These are phyloP conservation scores for Trinorchestia longiramus DNA, from an alignment of 1,140 invertebrate species.

Conservation along the genomic window DNA sequence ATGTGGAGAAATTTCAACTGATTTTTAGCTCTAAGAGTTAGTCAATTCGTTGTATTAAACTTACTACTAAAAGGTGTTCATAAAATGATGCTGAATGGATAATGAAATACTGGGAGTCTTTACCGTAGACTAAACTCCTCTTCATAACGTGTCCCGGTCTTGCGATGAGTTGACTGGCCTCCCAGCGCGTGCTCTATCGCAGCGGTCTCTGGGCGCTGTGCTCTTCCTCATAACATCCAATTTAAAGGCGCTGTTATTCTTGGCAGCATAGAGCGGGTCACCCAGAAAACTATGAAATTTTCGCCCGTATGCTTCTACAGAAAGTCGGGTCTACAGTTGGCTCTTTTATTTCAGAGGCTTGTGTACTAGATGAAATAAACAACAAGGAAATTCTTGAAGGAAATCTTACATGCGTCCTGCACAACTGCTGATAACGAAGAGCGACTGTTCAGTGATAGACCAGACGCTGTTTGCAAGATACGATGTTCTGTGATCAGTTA, in stretches of 20 bases:
- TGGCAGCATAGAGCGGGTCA: neutral
- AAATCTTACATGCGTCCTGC: neutral
- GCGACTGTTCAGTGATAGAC: too few relatives aligned
- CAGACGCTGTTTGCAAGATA: too few relatives aligned
- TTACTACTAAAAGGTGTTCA: too few relatives aligned
- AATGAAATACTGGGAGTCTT: neutral
- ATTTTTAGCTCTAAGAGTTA: too few relatives aligned
- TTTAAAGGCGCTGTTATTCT: neutral
- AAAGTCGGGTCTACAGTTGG: neutral
- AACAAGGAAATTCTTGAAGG: neutral
- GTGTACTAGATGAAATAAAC: neutral
- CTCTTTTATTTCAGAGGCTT: neutral
- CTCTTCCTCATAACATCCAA: neutral
- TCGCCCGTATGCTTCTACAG: neutral
- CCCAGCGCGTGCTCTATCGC: neutral
- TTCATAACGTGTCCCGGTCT: neutral
- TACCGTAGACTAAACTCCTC: neutral
- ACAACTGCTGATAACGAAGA: neutral
- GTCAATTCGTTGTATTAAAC: too few relatives aligned
- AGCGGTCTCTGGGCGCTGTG: neutral
- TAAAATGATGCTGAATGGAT: neutral
- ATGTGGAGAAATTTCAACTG: too few relatives aligned
- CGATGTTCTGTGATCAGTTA: too few relatives aligned
- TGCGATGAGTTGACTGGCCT: neutral
- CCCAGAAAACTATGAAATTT: neutral